A percentile compares a stretch with the other conserved stretches of the same genome.
Conservation (phyloP, 2,797 vertebrate genomes). For the Falco peregrinus region DNA sequence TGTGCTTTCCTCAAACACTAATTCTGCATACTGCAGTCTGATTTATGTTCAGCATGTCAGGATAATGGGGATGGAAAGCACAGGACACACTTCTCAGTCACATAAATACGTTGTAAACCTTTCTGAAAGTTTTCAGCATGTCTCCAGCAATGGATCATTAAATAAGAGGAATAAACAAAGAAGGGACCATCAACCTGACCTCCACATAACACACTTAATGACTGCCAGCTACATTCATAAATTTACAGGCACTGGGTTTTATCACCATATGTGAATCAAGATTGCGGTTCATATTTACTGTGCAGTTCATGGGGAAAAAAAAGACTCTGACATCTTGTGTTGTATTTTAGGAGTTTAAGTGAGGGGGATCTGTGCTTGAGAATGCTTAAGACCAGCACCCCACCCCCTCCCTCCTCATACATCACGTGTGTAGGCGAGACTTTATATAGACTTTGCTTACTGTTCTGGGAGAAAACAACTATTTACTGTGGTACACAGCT, state of each 20-base stretch:
- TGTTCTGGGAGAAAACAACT: neutral
- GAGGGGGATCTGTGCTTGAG: neutral
- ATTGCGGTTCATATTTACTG: neutral
- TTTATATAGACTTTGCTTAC: neutral
- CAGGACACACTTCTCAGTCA: neutral
- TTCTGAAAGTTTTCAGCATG: neutral
- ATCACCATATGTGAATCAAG: conserved; percentile 24
- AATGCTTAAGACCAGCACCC: neutral
- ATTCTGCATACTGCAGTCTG: neutral
- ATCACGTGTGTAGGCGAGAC: neutral
- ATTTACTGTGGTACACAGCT: neutral
- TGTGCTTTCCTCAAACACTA: neutral
- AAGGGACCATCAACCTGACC: neutral
- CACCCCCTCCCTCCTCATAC: neutral
- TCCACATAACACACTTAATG: neutral
- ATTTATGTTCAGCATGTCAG: neutral
- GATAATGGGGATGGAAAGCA: conserved; percentile 17
- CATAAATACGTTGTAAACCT: conserved; percentile 24
- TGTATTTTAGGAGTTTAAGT: conserved; percentile 5
- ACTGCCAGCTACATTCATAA: conserved; percentile 47
- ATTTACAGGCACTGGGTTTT: conserved; percentile 38
- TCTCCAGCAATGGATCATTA: conserved; percentile 21
- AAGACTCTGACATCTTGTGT: neutral
- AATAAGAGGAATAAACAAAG: conserved; percentile 46
- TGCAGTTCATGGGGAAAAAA: neutral